A percentile compares a stretch with the other conserved stretches of the same genome.
Evolutionary conservation across 2,113 vertebrate species (phyloP).

Genomic region (Benthochromis sp.): DNA sequence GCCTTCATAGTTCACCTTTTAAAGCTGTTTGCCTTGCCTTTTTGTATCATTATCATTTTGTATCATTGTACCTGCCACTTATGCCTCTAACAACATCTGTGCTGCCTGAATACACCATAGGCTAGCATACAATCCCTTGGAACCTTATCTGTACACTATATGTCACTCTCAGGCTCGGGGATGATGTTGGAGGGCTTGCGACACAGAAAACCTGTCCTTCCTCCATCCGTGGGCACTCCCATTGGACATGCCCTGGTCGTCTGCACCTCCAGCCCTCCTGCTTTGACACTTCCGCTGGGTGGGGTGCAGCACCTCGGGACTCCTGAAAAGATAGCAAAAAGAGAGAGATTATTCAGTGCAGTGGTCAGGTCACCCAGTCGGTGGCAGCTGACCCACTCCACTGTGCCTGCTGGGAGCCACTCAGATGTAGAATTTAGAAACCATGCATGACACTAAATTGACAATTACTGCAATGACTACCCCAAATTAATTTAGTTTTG

Average conservation of each 20-base stretch:
- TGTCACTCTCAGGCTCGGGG: neutral
- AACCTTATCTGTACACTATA: neutral
- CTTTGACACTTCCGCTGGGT: neutral
- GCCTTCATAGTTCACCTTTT: neutral
- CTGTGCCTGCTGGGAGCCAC: neutral
- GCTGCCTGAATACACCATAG: neutral
- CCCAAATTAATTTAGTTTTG: neutral
- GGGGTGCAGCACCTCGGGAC: neutral
- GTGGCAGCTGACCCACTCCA: neutral
- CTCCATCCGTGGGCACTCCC: neutral
- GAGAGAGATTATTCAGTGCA: neutral
- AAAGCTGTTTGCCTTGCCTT: neutral
- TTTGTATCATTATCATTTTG: neutral
- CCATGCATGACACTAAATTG: neutral
- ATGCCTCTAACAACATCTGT: neutral
- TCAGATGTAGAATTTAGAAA: neutral
- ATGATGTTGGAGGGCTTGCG: neutral
- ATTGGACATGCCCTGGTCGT: neutral
- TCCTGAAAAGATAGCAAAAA: neutral
- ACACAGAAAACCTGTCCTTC: neutral
- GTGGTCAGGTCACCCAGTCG: neutral
- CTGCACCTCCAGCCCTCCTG: neutral
- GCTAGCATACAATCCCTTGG: neutral
- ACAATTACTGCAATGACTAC: neutral
- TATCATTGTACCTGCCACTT: neutral